Conservation (phyloP, 2,888 invertebrate species). For the Drosophila multiciliata region DNA sequence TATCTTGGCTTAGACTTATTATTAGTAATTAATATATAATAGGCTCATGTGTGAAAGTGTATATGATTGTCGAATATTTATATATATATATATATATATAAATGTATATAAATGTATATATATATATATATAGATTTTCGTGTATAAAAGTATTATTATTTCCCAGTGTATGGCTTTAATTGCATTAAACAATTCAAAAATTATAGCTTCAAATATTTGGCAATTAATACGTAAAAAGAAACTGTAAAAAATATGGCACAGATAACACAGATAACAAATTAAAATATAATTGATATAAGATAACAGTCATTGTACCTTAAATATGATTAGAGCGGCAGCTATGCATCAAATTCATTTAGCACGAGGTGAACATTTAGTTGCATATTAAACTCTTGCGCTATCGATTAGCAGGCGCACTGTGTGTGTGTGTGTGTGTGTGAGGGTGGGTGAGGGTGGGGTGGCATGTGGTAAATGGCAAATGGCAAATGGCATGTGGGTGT, state of each 20-base stretch:
- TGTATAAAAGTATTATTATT: conserved; percentile 8
- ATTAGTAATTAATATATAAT: conserved; percentile 23
- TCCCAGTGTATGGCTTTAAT: conserved; percentile 32
- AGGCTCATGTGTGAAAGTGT: conserved; percentile 23
- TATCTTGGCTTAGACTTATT: conserved; percentile 15
- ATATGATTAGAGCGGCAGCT: conserved; percentile 41
- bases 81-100: background rate
- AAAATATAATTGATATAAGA: conserved; percentile 28
- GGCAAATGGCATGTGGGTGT: conserved; percentile 11
- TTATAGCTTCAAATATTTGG: conserved; percentile 24
- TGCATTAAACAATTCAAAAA: conserved; percentile 24
- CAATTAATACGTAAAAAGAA: conserved; percentile 15
- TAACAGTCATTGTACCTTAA: conserved; percentile 48
- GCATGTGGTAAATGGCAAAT: background rate
- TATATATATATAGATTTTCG: conserved; percentile 5
- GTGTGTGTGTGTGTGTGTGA: conserved; percentile 5
- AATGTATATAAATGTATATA: background rate
- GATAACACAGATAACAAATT: conserved; percentile 36
- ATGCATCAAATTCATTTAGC: conserved; percentile 40
- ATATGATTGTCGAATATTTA: conserved; percentile 1
- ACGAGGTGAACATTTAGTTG: conserved; percentile 40
- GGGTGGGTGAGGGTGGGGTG: background rate
- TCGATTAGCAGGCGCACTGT: conserved; percentile 28
- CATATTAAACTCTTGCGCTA: conserved; percentile 26
- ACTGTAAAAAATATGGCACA: conserved; percentile 39